Percentiles rank a stretch among this genome's conserved stretches.
Evolutionary conservation across 2,888 invertebrate species (phyloP).

Genomic region (Nymphalis urticae): DNA sequence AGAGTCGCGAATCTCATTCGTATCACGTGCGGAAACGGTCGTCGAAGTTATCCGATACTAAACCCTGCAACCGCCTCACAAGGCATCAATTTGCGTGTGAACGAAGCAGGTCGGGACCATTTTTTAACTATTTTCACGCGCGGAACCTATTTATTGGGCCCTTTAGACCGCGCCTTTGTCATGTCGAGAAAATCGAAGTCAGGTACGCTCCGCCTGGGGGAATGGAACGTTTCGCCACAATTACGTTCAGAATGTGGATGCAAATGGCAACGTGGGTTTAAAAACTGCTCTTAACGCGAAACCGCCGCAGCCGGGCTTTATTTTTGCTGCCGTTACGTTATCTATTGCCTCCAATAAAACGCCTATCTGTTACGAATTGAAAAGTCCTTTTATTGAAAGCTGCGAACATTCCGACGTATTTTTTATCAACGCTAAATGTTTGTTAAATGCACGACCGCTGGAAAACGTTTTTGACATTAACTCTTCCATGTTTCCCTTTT

Average conservation of each 20-base stretch:
- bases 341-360: constrained; percentile 76
- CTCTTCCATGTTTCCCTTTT: constrained; percentile 19
- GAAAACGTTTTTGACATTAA: constrained; percentile 19
- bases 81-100: constrained; percentile 55
- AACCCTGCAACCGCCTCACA: constrained; percentile 48
- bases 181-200: constrained; percentile 77
- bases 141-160: constrained; percentile 73
- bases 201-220: constrained; percentile 67
- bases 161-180: constrained; percentile 79
- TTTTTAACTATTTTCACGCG: constrained; percentile 76
- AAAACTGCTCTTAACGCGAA: constrained; percentile 66
- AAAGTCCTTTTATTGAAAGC: constrained; percentile 59
- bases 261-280: constrained; percentile 74
- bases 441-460: constrained; percentile 30
- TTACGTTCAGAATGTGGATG: constrained; percentile 76
- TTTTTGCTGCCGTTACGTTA: constrained; percentile 74
- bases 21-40: constrained; percentile 50
- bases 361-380: constrained; percentile 72
- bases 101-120: constrained; percentile 49
- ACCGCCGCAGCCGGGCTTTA: constrained; percentile 60
- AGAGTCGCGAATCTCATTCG: constrained; percentile 57
- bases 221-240: constrained; percentile 64
- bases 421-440: constrained; percentile 30
- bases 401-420: constrained; percentile 46
- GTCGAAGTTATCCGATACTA: constrained; percentile 46